Conservation (phyloP, 2,113 vertebrate genomes). For the Siniperca knerii region DNA sequence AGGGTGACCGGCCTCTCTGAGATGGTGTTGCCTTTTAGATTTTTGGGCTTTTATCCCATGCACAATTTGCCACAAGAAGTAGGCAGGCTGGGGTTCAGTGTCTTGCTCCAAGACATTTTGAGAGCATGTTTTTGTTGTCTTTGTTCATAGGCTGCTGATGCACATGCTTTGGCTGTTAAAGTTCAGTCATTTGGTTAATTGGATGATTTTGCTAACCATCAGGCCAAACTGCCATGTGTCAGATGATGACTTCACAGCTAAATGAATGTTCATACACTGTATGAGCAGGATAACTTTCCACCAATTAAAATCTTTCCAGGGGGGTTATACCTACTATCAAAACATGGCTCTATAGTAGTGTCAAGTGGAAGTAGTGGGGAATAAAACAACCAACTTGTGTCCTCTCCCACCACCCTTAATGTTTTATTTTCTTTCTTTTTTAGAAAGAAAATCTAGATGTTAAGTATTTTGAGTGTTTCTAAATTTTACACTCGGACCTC, state of each 20-base stretch:
- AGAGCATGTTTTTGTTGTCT: too few relatives aligned
- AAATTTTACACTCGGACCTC: background rate
- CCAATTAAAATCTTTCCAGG: background rate
- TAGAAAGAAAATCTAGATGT: too few relatives aligned
- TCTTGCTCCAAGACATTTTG: background rate
- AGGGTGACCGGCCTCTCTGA: background rate
- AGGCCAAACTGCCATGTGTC: background rate
- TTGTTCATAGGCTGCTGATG: background rate
- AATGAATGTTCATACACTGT: too few relatives aligned
- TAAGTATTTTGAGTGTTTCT: background rate
- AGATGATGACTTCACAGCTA: background rate
- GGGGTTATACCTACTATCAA: background rate
- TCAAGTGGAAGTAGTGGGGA: background rate
- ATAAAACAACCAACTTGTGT: background rate
- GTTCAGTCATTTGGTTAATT: background rate
- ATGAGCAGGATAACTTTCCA: background rate
- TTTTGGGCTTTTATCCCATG: constrained; percentile 15
- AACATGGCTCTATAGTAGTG: background rate
- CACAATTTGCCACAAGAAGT: background rate
- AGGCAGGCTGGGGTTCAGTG: background rate
- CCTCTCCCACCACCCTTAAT: background rate
- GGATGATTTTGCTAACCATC: background rate
- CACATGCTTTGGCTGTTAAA: background rate
- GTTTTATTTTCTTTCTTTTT: background rate
- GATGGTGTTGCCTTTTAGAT: constrained; percentile 15